phyloP scores from a whole-genome alignment of 1,140 invertebrate species.

The Drosophila subobscura region DNA sequence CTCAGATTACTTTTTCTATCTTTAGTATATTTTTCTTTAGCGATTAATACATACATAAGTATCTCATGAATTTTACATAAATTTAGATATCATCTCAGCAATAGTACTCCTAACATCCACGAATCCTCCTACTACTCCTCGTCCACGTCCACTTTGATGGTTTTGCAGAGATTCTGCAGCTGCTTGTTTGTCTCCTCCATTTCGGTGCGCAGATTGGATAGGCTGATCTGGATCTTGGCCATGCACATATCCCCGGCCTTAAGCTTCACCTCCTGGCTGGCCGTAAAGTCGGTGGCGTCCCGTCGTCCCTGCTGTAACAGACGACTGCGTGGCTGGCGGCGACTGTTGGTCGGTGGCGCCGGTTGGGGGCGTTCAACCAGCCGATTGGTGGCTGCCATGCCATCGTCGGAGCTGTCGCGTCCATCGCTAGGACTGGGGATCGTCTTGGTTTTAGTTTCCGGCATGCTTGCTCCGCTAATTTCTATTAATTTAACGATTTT shows the following conservation, averaged over 20 bases:
- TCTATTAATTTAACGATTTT: conserved; percentile 24
- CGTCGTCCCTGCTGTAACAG: conserved; percentile 12
- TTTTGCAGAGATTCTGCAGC: conserved; percentile 37
- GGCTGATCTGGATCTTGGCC: conserved; percentile 49
- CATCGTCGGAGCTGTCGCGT: conserved; percentile 16
- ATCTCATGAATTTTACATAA: no score
- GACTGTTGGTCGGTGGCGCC: neutral
- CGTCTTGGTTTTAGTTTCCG: conserved; percentile 41
- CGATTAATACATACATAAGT: no score
- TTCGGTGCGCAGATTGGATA: conserved; percentile 47
- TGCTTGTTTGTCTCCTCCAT: conserved; percentile 52
- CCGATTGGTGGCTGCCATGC: conserved; percentile 4
- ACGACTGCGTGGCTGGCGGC: neutral
- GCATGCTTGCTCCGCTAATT: conserved; percentile 24
- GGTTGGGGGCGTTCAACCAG: conserved; percentile 9
- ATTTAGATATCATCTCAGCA: no score
- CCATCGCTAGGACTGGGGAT: conserved; percentile 29
- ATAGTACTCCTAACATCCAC: no score
- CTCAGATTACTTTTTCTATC: no score
- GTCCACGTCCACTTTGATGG: conserved; percentile 19
- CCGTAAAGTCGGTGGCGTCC: conserved; percentile 43
- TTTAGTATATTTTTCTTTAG: no score
- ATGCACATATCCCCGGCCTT: conserved; percentile 60
- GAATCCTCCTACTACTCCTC: neutral
- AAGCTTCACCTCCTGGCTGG: conserved; percentile 50